Evolutionary conservation across 2,113 vertebrate species (phyloP).

Genomic region (Gymnocephalus cernua): DNA sequence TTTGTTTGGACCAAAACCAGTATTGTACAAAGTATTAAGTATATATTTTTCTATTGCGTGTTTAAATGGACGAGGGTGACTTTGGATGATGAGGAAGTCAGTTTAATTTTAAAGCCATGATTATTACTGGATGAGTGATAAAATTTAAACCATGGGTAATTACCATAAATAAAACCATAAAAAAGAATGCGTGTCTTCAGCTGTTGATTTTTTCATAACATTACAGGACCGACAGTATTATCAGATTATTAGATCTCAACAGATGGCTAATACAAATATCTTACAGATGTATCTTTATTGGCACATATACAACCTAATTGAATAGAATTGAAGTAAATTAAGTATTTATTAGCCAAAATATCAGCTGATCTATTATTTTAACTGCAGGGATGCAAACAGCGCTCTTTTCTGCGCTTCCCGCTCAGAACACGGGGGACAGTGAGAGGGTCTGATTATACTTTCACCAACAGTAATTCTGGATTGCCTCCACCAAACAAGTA

Average conservation of each 20-base stretch:
- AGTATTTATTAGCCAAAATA: not conserved
- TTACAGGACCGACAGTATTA: not conserved
- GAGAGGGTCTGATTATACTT: too few species aligned
- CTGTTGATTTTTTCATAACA: constrained; percentile 13
- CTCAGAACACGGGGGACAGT: too few species aligned
- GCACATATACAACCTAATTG: not conserved
- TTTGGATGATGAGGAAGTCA: constrained; percentile 99
- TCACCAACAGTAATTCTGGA: too few species aligned
- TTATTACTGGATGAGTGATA: constrained; percentile 99
- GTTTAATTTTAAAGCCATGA: constrained; percentile 99
- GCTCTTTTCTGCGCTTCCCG: too few species aligned
- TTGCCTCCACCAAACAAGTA: too few species aligned
- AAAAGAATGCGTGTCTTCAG: constrained; percentile 66
- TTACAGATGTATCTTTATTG: not conserved
- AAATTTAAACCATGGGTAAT: constrained; percentile 98
- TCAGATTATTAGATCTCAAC: not conserved
- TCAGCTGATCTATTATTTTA: not conserved
- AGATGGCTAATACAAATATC: not conserved
- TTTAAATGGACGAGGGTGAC: constrained; percentile 99
- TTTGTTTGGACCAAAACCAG: constrained; percentile 99
- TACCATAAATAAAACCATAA: constrained; percentile 98
- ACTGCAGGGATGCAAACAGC: too few species aligned
- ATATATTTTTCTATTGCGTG: constrained; percentile 99
- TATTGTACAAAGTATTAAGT: constrained; percentile 99
- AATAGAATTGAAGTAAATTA: too few species aligned